A percentile compares a stretch with the other conserved stretches of the same genome.
phyloP scores from a whole-genome alignment of 2,113 vertebrate species.

The Calidris pugnax region DNA sequence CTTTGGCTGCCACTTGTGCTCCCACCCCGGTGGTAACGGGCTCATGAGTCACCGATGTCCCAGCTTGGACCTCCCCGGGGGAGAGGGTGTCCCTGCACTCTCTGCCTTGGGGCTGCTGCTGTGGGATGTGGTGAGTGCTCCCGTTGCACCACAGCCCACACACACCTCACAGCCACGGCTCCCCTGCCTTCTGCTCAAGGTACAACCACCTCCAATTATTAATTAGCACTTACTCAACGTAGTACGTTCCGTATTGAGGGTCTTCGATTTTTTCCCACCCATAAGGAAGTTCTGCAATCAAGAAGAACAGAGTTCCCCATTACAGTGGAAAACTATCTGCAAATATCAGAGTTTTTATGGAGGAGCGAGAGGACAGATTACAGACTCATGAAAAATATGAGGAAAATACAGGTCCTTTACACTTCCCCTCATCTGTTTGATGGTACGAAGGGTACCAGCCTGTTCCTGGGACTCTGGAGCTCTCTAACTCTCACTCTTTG shows the following conservation, averaged over 20 bases:
- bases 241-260: conserved; percentile 95
- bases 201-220: background rate
- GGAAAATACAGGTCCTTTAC: background rate
- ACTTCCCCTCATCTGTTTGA: background rate
- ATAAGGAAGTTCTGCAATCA: conserved; percentile 91
- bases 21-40: background rate
- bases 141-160: background rate
- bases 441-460: background rate
- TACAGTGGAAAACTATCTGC: background rate
- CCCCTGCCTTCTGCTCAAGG: background rate
- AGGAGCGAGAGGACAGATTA: background rate
- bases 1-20: background rate
- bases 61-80: too few relatives aligned
- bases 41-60: background rate
- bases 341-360: background rate
- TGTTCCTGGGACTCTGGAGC: background rate
- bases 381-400: background rate
- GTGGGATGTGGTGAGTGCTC: background rate
- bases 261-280: conserved; percentile 99
- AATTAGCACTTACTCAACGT: conserved; percentile 90
- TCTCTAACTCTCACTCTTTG: background rate
- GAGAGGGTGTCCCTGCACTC: too few relatives aligned
- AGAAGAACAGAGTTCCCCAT: conserved; percentile 16
- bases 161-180: background rate
- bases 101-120: background rate